Evolutionary conservation across 1,140 invertebrate species (phyloP).

Genomic region (Camponotus vicinus): DNA sequence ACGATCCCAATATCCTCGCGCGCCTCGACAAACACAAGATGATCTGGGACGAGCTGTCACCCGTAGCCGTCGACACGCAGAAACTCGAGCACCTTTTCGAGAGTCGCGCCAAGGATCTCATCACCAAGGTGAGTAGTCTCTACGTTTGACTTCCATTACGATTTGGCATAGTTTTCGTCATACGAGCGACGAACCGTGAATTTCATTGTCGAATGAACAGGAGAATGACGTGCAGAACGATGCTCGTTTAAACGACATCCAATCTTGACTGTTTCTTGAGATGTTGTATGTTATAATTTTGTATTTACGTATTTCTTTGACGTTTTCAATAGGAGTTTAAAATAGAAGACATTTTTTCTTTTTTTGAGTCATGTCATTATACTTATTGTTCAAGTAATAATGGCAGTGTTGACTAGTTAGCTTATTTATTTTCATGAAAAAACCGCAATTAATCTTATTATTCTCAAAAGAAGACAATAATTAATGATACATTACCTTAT

Average conservation of each 20-base stretch:
- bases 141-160: background rate
- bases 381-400: background rate
- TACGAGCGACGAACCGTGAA: slow-evolving; percentile 15
- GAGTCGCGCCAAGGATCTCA: slow-evolving; percentile 97
- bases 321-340: slow-evolving; percentile 9
- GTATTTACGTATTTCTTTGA: background rate
- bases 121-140: slow-evolving; percentile 92
- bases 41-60: slow-evolving; percentile 97
- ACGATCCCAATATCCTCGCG: slow-evolving; percentile 92
- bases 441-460: background rate
- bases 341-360: background rate
- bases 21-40: slow-evolving; percentile 90
- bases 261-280: background rate
- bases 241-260: slow-evolving; percentile 27
- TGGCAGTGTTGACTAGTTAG: background rate
- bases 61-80: slow-evolving; percentile 95
- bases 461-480: background rate
- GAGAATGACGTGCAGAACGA: slow-evolving; percentile 1
- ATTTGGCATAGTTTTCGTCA: slow-evolving; percentile 21
- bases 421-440: background rate
- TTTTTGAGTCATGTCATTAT: background rate
- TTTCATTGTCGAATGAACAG: background rate
- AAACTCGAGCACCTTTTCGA: slow-evolving; percentile 99
- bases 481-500: slow-evolving; percentile 4
- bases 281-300: background rate